Evolutionary conservation across 2,797 vertebrate species (phyloP), one percentile per base, ranked within the genome.

Genomic region (Darevskia mixta): DNA sequence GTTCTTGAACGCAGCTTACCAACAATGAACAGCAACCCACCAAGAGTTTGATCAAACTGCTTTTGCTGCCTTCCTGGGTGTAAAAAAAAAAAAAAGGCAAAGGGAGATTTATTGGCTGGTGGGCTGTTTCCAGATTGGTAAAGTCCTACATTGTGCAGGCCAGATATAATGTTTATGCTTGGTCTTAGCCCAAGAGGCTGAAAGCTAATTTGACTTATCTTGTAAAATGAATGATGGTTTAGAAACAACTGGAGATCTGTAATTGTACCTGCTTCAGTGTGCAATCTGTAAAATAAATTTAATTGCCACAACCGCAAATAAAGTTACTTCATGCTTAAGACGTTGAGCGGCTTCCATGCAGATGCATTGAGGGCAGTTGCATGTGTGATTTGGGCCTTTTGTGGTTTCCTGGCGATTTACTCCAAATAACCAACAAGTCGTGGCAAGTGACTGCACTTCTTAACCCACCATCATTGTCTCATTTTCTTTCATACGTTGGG

Each of bases 111-210:
- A 55, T 55, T 15, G 49, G 49, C 13, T 55, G 49, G 49, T 55
- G 49, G 49, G 49, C 49, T 55, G 13, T 15, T 55, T 55, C 49
- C 49, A 15, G 49, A 81, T 41, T 45, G 27, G 41, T 29, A 45
- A 78, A 41, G 75, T 38, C 72, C 5, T 75, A 7, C 10, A 1
- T 45, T 77, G 41, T 27, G 41, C 75, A 45, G 27, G 76, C 43
- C 41, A 78, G 43, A 77, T 49, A 77, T 29, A 77, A 87, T 92
- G 94, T 93, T 25, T 67, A 0, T 58, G 66, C 66, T 67, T 67
- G 25, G 66, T 27, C 25, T 27, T 27, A 67, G 8, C 66, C 66
- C 25, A 67, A 67, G 66, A 67, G 23, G 66, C 25, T 67, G 66
- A 67, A 25, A 67, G 66, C 27, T 67, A 29, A 67, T 67, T 67